Base-by-base conservation (phyloP, 2,797 vertebrate species). In the Alosa sapidissima region DNA sequence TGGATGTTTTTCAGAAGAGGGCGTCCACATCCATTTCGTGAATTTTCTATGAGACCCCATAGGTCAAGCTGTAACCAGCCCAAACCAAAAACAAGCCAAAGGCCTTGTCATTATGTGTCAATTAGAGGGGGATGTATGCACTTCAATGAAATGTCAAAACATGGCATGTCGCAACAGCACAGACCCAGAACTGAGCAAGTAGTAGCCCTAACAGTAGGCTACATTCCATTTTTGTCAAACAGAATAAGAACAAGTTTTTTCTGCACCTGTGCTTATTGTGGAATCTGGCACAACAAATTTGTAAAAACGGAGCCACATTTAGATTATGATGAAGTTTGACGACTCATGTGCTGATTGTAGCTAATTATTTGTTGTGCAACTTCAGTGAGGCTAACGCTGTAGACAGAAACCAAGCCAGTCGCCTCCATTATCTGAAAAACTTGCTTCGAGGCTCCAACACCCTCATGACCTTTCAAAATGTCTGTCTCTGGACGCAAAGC, bases 391-490 rank as follows among this genome's bases (percentile, higher is more conserved):
- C 68, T 75, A 36, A 47, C 72, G 72, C 28, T 72, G 28, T 72
- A 11, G 72, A 7, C 16, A 78, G 36, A 78, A 78, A 78, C 72
- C 72, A 45, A 78, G 41, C 11, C 68, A 78, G 41, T 47, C 41
- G 33, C 65, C 72, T 45, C 72, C 72, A 78, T 78, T 78, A 78
- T 47, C 72, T 78, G 36, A 6, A 78, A 75, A 78, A 78, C 72
- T 45, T 78, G 72, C 72, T 78, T 36, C 72, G 72, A 65, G 60
- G 72, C 72, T 78, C 36, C 28, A 78, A 21, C 36, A 45, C 72
- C 72, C 16, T 45, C 5, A 45, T 55, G 84, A 55, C 65, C 62
- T 87, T 65, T 33, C 68, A 84, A 86, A 84, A 83, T 48, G 65
- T 48, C 60, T 84, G 84, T 68, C 83, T 85, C 41, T 54, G 68